These are phyloP conservation scores for Agraylea sexmaculata DNA, from an alignment of 1,140 invertebrate genomes.

Conservation along the genomic window DNA sequence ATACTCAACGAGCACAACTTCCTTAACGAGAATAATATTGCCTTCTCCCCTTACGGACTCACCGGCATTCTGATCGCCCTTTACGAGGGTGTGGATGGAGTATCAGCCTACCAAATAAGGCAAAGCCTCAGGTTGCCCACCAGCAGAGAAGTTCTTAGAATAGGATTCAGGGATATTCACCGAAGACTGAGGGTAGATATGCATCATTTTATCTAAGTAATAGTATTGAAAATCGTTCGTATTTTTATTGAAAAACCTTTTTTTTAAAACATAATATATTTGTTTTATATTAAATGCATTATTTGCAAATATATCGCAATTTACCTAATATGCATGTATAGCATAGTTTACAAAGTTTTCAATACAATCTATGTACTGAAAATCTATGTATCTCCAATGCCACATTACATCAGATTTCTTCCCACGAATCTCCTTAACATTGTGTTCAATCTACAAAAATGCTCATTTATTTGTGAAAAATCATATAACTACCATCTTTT, in stretches of 20 bases:
- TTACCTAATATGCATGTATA: too few species aligned
- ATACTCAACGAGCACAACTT: slow-evolving; percentile 55
- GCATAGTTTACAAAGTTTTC: too few species aligned
- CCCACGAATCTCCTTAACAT: too few species aligned
- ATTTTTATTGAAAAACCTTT: too few species aligned
- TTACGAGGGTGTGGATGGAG: slow-evolving; percentile 60
- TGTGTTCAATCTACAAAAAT: too few species aligned
- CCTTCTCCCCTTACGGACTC: slow-evolving; percentile 68
- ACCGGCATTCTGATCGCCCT: slow-evolving; percentile 64
- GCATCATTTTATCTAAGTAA: not conserved
- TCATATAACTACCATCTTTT: too few species aligned
- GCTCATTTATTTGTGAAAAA: too few species aligned
- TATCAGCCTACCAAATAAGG: slow-evolving; percentile 54
- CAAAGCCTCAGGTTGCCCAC: slow-evolving; percentile 53
- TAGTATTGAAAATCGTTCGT: not conserved
- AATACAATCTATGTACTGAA: too few species aligned
- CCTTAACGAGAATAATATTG: slow-evolving; percentile 65
- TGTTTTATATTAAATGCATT: not conserved
- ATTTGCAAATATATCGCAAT: not conserved
- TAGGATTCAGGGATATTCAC: slow-evolving; percentile 70
- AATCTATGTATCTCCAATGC: too few species aligned
- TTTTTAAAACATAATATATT: too few species aligned
- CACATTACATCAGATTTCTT: too few species aligned
- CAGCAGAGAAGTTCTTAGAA: slow-evolving; percentile 53
- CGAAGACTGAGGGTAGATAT: slow-evolving; percentile 57